phyloP scores from a whole-genome alignment of 2,888 invertebrate genomes.

The Panzeria rudis region DNA sequence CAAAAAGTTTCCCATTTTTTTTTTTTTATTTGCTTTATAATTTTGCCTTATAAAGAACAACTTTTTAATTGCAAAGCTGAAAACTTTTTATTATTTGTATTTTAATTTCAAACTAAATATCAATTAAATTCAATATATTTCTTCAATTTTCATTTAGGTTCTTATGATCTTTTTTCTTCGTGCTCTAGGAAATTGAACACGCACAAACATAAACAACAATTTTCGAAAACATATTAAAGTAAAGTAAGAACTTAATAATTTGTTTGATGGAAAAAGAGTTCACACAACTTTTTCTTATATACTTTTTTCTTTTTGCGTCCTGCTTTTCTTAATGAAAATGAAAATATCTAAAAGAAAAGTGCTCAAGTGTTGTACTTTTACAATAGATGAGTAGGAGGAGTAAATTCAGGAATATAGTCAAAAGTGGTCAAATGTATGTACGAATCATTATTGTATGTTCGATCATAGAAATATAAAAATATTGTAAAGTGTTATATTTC shows the following conservation, averaged over 20 bases:
- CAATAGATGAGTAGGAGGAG: background rate
- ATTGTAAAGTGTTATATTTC: constrained; percentile 61
- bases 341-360: constrained; percentile 56
- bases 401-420: constrained; percentile 2
- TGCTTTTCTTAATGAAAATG: constrained; percentile 56
- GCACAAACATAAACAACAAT: constrained; percentile 51
- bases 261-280: constrained; percentile 61
- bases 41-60: constrained; percentile 16
- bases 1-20: background rate
- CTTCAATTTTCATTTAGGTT: constrained; percentile 53
- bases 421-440: constrained; percentile 41
- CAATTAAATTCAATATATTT: constrained; percentile 72
- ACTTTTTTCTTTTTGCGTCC: constrained; percentile 2
- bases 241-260: constrained; percentile 68
- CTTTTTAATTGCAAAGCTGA: constrained; percentile 50
- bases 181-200: constrained; percentile 25
- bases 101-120: constrained; percentile 71
- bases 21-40: constrained; percentile 21
- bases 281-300: constrained; percentile 36
- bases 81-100: constrained; percentile 64
- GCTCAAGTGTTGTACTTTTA: constrained; percentile 38
- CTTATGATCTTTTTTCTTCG: background rate
- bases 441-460: background rate
- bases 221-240: constrained; percentile 49
- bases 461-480: constrained; percentile 12